phyloP scores from a whole-genome alignment of 2,888 invertebrate species.

The Drosophila kambysellisi region DNA sequence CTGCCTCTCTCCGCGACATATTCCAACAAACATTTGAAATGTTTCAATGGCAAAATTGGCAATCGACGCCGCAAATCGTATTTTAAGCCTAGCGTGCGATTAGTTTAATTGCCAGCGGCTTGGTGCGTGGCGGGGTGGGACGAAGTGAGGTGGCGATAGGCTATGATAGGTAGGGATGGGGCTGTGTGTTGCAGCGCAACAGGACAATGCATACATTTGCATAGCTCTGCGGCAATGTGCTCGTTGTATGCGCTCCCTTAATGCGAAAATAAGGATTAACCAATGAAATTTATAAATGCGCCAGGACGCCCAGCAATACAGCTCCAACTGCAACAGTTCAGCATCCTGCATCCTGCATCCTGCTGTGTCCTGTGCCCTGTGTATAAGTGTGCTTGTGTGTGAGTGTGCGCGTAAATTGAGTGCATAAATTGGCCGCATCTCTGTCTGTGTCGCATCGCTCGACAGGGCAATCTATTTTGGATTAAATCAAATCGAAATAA shows the following conservation, averaged over 20 bases:
- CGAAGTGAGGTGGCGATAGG: not conserved
- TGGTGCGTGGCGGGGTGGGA: conserved; percentile 1
- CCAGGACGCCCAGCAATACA: conserved; percentile 28
- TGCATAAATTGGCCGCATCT: conserved; percentile 79
- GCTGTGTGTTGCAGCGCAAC: conserved; percentile 51
- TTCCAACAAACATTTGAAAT: conserved; percentile 32
- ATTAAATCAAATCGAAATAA: conserved; percentile 86
- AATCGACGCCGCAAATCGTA: conserved; percentile 80
- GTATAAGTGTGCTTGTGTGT: not conserved
- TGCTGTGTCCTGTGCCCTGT: conserved; percentile 6
- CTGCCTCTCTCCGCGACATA: not conserved
- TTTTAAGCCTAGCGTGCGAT: conserved; percentile 84
- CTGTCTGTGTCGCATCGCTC: conserved; percentile 38
- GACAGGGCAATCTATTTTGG: conserved; percentile 83
- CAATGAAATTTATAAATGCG: conserved; percentile 84
- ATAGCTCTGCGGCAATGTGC: conserved; percentile 51
- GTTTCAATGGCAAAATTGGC: conserved; percentile 61
- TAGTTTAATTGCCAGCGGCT: conserved; percentile 84
- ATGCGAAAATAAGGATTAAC: conserved; percentile 84
- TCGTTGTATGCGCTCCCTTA: conserved; percentile 52
- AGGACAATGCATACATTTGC: conserved; percentile 78
- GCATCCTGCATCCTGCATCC: conserved; percentile 17
- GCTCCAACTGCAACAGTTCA: conserved; percentile 22
- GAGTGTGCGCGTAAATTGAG: conserved; percentile 73
- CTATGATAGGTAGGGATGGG: not conserved